Conservation (phyloP, 64 coral and sea anemone genomes). For the Stichodactyla mertensii region DNA sequence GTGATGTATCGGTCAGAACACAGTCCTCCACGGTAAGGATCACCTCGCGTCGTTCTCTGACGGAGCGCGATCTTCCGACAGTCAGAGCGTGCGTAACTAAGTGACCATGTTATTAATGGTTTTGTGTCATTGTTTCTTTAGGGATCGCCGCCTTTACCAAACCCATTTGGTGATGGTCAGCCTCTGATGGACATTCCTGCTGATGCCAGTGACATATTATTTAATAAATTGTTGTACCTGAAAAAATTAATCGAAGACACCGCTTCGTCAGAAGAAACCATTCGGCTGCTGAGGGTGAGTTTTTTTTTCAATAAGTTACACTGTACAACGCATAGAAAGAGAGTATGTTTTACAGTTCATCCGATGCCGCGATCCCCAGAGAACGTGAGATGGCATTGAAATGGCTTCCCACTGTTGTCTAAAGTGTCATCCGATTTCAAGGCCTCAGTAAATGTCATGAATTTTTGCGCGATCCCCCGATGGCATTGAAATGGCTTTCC, state of each 20-base stretch:
- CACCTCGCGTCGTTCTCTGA: too few relatives aligned
- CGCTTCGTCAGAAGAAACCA: conserved; percentile 83
- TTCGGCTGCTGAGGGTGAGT: conserved; percentile 85
- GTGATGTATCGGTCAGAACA: conserved; percentile 76
- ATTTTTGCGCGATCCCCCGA: too few relatives aligned
- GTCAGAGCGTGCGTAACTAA: too few relatives aligned
- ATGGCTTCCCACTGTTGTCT: background rate
- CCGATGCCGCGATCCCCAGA: too few relatives aligned
- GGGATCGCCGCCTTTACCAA: conserved; percentile 44
- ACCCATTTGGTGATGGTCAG: conserved; percentile 79
- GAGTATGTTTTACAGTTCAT: too few relatives aligned
- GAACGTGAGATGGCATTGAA: background rate
- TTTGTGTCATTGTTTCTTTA: background rate
- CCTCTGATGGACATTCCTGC: conserved; percentile 76
- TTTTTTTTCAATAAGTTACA: too few relatives aligned
- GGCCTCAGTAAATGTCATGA: too few relatives aligned
- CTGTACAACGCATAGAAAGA: too few relatives aligned
- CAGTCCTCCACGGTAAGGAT: conserved; percentile 79
- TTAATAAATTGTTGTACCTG: conserved; percentile 84
- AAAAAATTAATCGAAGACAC: conserved; percentile 97
- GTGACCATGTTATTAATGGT: background rate
- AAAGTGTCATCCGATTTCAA: background rate
- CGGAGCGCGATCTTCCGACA: too few relatives aligned
- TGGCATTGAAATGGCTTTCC: background rate
- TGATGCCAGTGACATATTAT: conserved; percentile 78